These are phyloP conservation scores for Protonibea diacanthus DNA, from an alignment of 2,797 vertebrate species.

Conservation along the genomic window DNA sequence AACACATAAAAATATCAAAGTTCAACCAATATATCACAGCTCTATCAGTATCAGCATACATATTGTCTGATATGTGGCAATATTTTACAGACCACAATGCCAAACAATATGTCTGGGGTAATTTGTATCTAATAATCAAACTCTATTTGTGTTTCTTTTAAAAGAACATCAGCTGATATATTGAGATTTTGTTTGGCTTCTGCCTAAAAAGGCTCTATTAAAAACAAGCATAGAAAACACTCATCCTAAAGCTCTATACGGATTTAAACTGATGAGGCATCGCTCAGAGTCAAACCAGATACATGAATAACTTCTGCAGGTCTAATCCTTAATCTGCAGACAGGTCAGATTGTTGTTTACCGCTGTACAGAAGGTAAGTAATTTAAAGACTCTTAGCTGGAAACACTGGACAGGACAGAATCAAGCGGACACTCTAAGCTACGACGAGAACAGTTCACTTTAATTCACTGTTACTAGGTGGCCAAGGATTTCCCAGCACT, in stretches of 20 bases:
- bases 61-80: too few species aligned
- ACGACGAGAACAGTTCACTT: conserved; percentile 72
- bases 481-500: conserved; percentile 48
- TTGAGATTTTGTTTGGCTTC: neutral
- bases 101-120: too few species aligned
- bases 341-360: conserved; percentile 63
- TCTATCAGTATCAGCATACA: too few species aligned
- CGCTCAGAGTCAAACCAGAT: conserved; percentile 12
- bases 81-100: too few species aligned
- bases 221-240: neutral
- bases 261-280: conserved; percentile 15
- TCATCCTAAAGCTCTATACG: neutral
- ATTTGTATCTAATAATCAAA: too few species aligned
- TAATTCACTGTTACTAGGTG: conserved; percentile 82
- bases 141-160: too few species aligned
- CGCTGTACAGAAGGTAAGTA: conserved; percentile 54
- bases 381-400: conserved; percentile 67
- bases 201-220: too few species aligned
- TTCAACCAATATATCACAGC: too few species aligned
- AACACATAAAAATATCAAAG: neutral
- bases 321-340: conserved; percentile 64
- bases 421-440: conserved; percentile 66
- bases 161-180: too few species aligned
- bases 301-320: conserved; percentile 33
- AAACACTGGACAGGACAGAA: conserved; percentile 46